A percentile compares a stretch with the other conserved stretches of the same genome.
Conservation (phyloP, 2,888 invertebrate genomes). For the Clivina fossor region DNA sequence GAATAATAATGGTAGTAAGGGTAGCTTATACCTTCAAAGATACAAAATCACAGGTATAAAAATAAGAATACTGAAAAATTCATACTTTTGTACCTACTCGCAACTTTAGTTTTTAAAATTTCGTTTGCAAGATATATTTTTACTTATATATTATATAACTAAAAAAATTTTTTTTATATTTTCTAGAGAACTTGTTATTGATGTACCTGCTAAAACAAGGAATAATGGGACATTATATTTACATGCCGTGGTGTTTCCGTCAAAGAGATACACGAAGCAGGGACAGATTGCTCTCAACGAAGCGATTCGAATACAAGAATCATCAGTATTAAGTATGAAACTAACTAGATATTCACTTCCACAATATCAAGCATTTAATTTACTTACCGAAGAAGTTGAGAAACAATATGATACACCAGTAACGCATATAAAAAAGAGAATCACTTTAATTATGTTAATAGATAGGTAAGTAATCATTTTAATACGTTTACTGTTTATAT, state of each 20-base stretch:
- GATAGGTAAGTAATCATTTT: too few relatives aligned
- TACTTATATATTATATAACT: too few relatives aligned
- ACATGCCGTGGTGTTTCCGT: slow-evolving; percentile 70
- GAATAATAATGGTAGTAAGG: too few relatives aligned
- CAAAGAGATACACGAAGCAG: slow-evolving; percentile 54
- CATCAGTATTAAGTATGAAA: slow-evolving; percentile 64
- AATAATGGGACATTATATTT: slow-evolving; percentile 84
- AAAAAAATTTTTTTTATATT: slow-evolving; percentile 35
- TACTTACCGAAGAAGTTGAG: slow-evolving; percentile 59
- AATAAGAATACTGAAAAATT: too few relatives aligned
- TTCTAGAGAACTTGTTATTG: slow-evolving; percentile 66
- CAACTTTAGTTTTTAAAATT: too few relatives aligned
- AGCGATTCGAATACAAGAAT: slow-evolving; percentile 61
- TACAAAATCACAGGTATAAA: too few relatives aligned
- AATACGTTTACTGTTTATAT: slow-evolving; percentile 64
- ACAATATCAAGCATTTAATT: slow-evolving; percentile 72
- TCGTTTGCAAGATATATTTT: too few relatives aligned
- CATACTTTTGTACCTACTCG: too few relatives aligned
- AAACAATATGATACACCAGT: slow-evolving; percentile 55
- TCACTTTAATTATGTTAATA: slow-evolving; percentile 76
- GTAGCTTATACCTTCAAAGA: too few relatives aligned
- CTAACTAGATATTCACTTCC: slow-evolving; percentile 77
- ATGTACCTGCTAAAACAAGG: slow-evolving; percentile 72
- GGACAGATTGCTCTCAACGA: slow-evolving; percentile 60
- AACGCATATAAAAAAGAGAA: slow-evolving; percentile 73